Evolutionary conservation across 2,113 vertebrate species (phyloP).

Genomic region (Mugil cephalus): DNA sequence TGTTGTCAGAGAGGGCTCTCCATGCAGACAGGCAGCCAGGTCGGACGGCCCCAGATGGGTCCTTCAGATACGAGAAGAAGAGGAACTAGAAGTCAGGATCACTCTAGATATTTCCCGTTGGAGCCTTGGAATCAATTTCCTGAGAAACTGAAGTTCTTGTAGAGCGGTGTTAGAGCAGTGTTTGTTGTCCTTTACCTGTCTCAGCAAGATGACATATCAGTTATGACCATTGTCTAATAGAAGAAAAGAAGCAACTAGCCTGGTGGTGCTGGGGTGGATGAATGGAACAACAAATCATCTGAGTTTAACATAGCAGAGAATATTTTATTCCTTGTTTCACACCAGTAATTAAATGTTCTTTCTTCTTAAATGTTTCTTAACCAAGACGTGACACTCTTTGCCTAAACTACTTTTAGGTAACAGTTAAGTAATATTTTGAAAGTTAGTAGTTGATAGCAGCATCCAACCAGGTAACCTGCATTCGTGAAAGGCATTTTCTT

Average conservation of each 20-base stretch:
- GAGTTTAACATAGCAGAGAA: no score
- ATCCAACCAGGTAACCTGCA: no score
- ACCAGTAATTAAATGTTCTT: no score
- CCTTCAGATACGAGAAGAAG: conserved; percentile 32
- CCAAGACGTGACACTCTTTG: no score
- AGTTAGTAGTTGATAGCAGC: no score
- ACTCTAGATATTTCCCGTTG: conserved; percentile 19
- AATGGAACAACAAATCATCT: neutral
- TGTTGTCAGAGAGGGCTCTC: conserved; percentile 70
- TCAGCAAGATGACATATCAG: no score
- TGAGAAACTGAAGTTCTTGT: neutral
- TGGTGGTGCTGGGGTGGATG: neutral
- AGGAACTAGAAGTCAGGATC: conserved; percentile 10
- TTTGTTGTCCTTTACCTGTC: neutral
- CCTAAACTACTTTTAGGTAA: no score
- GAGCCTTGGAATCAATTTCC: conserved; percentile 19
- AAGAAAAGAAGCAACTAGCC: neutral
- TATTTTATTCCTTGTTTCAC: no score
- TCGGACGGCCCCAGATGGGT: conserved; percentile 67
- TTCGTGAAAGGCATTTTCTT: no score
- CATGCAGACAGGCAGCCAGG: conserved; percentile 51
- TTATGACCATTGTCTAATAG: neutral
- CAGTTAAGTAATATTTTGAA: no score
- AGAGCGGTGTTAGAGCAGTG: neutral
- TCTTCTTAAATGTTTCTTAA: no score